Evolutionary conservation across 2,797 vertebrate genomes (phyloP).

Genomic region (Gymnothorax javanicus): DNA sequence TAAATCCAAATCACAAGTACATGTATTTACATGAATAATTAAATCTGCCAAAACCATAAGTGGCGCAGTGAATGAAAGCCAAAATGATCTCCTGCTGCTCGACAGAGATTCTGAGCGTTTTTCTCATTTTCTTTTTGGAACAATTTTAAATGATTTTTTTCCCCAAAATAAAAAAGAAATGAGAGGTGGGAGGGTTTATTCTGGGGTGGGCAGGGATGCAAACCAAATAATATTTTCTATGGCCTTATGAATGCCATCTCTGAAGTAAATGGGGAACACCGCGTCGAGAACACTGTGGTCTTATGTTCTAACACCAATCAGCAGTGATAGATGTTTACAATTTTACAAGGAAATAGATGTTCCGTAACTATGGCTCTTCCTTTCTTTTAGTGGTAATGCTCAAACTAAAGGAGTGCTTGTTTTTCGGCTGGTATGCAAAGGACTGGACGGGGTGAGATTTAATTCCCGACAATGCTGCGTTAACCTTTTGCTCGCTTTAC

Average conservation of each 20-base stretch:
- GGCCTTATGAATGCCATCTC: neutral
- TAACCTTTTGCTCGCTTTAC: slow-evolving; percentile 74
- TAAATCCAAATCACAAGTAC: too few species aligned
- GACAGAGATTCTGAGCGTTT: too few species aligned
- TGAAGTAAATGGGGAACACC: neutral
- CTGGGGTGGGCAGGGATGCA: too few species aligned
- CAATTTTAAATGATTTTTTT: too few species aligned
- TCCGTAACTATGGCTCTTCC: slow-evolving; percentile 53
- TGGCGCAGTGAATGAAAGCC: too few species aligned
- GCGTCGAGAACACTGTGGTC: neutral
- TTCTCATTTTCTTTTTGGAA: too few species aligned
- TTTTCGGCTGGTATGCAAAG: slow-evolving; percentile 47
- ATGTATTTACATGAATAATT: too few species aligned
- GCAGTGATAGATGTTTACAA: neutral
- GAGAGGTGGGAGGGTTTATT: too few species aligned
- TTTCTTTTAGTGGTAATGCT: slow-evolving; percentile 49
- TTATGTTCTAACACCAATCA: neutral
- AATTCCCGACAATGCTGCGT: slow-evolving; percentile 48
- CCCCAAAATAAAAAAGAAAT: too few species aligned
- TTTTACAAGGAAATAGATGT: slow-evolving; percentile 48
- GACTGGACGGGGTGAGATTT: slow-evolving; percentile 42
- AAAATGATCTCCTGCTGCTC: too few species aligned
- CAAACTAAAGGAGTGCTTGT: slow-evolving; percentile 47
- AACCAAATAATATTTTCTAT: too few species aligned
- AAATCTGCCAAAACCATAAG: too few species aligned